A percentile compares a stretch with the other conserved stretches of the same genome.
phyloP scores from a whole-genome alignment of 2,888 invertebrate genomes.

The Hanleya hanleyi region DNA sequence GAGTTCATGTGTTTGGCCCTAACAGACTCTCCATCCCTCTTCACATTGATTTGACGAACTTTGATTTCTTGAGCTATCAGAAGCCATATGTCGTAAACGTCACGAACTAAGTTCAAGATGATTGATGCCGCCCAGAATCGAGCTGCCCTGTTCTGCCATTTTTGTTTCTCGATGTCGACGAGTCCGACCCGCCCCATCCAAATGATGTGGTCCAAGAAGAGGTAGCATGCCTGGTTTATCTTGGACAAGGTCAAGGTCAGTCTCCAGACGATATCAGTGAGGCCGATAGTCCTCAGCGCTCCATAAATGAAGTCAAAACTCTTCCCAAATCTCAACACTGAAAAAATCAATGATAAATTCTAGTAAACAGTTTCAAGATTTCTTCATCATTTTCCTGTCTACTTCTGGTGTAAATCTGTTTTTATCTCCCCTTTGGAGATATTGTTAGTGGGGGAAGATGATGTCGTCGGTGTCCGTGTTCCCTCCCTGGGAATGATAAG shows the following conservation, averaged over 20 bases:
- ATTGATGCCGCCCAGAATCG: constrained; percentile 90
- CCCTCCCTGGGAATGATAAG: too few relatives aligned
- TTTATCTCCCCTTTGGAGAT: too few relatives aligned
- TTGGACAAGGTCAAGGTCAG: constrained; percentile 85
- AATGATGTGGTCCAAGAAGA: constrained; percentile 89
- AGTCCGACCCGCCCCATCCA: constrained; percentile 81
- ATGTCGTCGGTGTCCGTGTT: too few relatives aligned
- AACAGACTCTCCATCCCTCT: constrained; percentile 43
- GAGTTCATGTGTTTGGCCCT: too few relatives aligned
- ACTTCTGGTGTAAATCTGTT: too few relatives aligned
- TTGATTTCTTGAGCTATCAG: constrained; percentile 46
- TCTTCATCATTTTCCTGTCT: too few relatives aligned
- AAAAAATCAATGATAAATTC: constrained; percentile 58
- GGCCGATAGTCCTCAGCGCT: constrained; percentile 82
- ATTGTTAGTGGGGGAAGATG: too few relatives aligned
- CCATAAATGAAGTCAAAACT: constrained; percentile 87
- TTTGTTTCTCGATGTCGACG: constrained; percentile 80
- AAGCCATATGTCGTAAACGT: constrained; percentile 82
- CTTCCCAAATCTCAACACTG: constrained; percentile 90
- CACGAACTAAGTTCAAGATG: constrained; percentile 85
- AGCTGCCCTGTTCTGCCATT: constrained; percentile 80
- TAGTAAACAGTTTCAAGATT: too few relatives aligned
- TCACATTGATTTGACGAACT: constrained; percentile 27
- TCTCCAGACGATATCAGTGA: constrained; percentile 82
- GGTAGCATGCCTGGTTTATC: constrained; percentile 84